A percentile compares a stretch with the other conserved stretches of the same genome.
Conservation (phyloP, 2,888 invertebrate genomes). For the Xanthorhoe spadicearia region DNA sequence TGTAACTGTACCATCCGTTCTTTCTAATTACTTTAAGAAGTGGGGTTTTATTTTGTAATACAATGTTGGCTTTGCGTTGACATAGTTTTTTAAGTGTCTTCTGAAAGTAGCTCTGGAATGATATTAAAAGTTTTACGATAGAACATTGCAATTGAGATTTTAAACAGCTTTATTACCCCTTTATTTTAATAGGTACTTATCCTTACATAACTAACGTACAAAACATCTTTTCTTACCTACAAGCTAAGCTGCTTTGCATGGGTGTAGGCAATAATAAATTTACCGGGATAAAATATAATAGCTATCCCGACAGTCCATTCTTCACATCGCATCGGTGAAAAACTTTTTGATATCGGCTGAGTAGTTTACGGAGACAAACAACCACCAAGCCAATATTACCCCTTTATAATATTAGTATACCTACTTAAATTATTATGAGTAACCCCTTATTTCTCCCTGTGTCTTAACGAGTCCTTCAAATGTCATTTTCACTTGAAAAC, state of each 20-base stretch:
- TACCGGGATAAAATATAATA: too few relatives aligned
- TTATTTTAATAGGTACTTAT: not conserved
- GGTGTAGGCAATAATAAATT: too few relatives aligned
- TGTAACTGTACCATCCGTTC: slow-evolving; percentile 5
- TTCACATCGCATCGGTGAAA: too few relatives aligned
- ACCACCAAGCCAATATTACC: too few relatives aligned
- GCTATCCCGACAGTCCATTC: too few relatives aligned
- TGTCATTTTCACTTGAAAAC: slow-evolving; percentile 39
- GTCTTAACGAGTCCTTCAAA: slow-evolving; percentile 42
- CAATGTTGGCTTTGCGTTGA: slow-evolving; percentile 8
- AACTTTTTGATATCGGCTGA: too few relatives aligned
- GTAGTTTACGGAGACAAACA: too few relatives aligned
- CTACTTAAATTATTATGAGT: too few relatives aligned
- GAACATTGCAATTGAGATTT: slow-evolving; percentile 1
- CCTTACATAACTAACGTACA: not conserved
- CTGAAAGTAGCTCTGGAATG: slow-evolving; percentile 5
- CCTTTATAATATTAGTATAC: too few relatives aligned
- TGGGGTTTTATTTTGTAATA: slow-evolving; percentile 33
- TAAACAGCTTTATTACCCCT: not conserved
- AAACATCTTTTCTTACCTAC: not conserved
- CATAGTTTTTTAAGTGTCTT: slow-evolving; percentile 16
- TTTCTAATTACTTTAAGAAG: slow-evolving; percentile 23
- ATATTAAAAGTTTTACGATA: slow-evolving; percentile 6
- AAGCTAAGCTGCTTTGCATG: not conserved
- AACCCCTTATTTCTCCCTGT: slow-evolving; percentile 12